These are phyloP conservation scores for Squalus acanthias DNA, from an alignment of 2,797 vertebrate species.

Conservation along the genomic window DNA sequence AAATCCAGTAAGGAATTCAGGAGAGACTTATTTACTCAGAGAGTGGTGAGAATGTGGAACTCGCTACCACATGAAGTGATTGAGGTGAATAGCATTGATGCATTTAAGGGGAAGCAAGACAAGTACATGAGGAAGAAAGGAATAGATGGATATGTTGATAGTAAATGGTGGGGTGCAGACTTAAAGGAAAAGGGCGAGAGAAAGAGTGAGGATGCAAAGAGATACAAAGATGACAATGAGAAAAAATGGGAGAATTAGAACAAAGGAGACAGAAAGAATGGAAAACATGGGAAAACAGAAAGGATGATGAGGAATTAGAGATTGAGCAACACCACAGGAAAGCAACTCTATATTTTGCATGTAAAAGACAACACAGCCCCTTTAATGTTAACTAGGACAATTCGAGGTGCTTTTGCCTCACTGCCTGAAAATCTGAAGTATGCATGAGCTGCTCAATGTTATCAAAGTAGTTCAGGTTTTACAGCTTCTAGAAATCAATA, in stretches of 20 bases:
- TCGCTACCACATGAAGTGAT: neutral
- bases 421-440: neutral
- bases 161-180: neutral
- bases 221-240: neutral
- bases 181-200: neutral
- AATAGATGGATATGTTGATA: neutral
- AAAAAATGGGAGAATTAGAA: neutral
- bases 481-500: slow-evolving; percentile 20
- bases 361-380: neutral
- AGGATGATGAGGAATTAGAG: neutral
- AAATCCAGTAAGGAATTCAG: neutral
- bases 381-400: neutral
- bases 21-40: neutral
- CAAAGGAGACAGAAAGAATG: neutral
- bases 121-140: neutral
- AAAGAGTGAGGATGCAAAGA: neutral
- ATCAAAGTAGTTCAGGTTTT: neutral
- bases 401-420: neutral
- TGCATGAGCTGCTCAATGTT: slow-evolving; percentile 3
- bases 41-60: neutral
- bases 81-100: neutral
- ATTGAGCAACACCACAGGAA: neutral
- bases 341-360: neutral
- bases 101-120: neutral
- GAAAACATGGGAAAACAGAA: neutral